phyloP scores from a whole-genome alignment of 2,888 invertebrate genomes.

The Ectobius pallidus region DNA sequence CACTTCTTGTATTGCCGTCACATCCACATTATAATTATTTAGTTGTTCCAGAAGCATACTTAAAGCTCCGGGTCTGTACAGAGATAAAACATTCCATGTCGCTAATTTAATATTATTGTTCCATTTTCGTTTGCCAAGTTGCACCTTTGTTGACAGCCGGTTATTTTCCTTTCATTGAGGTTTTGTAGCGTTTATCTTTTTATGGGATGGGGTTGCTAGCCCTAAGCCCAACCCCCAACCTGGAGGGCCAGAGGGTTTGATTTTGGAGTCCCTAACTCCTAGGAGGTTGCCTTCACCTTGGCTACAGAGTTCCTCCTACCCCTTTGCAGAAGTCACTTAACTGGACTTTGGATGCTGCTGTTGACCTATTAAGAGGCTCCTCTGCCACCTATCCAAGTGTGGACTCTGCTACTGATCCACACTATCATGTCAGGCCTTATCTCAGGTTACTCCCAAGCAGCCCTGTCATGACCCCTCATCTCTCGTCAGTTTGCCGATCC shows the following conservation, averaged over 20 bases:
- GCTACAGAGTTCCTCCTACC: neutral
- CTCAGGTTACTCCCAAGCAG: neutral
- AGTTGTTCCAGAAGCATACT: neutral
- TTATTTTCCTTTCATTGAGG: neutral
- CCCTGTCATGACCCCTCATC: too few species aligned
- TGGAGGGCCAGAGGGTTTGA: too few species aligned
- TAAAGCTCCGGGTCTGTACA: neutral
- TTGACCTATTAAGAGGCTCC: neutral
- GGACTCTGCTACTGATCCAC: neutral
- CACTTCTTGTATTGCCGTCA: too few species aligned
- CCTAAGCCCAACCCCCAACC: too few species aligned
- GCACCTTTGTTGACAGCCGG: neutral
- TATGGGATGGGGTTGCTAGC: neutral
- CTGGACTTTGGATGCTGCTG: neutral
- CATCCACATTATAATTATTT: neutral
- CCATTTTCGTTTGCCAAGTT: too few species aligned
- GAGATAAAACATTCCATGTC: too few species aligned
- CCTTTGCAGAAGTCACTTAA: neutral
- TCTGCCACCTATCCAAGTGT: too few species aligned
- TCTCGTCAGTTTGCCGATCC: too few species aligned
- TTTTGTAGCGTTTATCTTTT: neutral
- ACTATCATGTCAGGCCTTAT: neutral
- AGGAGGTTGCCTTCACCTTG: too few species aligned
- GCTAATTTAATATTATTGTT: too few species aligned
- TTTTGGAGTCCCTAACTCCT: too few species aligned